These are phyloP conservation scores for Graptemys geographica DNA, from an alignment of 2,797 vertebrate genomes.

Conservation along the genomic window DNA sequence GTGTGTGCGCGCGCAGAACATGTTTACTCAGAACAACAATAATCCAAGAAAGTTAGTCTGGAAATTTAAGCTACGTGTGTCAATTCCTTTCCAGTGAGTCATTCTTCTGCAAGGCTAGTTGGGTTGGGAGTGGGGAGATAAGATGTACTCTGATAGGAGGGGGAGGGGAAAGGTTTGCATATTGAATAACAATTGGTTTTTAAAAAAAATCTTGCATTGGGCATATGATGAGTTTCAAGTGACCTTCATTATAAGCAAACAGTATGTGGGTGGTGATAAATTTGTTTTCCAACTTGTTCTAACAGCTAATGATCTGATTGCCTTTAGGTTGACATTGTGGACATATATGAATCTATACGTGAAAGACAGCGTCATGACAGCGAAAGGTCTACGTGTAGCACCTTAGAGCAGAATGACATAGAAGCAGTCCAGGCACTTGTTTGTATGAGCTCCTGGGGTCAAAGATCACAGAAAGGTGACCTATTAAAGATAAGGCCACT, in stretches of 20 bases:
- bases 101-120: fast-evolving
- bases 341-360: conserved; percentile 85
- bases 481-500: conserved; percentile 90
- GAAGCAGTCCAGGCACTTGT: conserved; percentile 96
- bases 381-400: conserved; percentile 84
- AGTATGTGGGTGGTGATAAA: background rate
- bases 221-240: conserved; percentile 14
- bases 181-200: background rate
- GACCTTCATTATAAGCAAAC: conserved; percentile 32
- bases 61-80: background rate
- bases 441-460: conserved; percentile 98
- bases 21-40: background rate
- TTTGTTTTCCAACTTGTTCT: conserved; percentile 35
- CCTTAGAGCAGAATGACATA: conserved; percentile 92
- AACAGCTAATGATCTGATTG: background rate
- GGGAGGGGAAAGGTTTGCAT: background rate
- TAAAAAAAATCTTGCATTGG: background rate
- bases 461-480: conserved; percentile 84
- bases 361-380: conserved; percentile 90
- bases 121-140: fast-evolving
- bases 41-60: background rate
- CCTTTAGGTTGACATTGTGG: conserved; percentile 86
- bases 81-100: background rate
- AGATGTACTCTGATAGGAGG: background rate
- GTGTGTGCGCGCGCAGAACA: background rate